Percentiles rank a stretch among this genome's conserved stretches.
phyloP scores from a whole-genome alignment of 2,888 invertebrate species.

The Carterocephalus palaemon region DNA sequence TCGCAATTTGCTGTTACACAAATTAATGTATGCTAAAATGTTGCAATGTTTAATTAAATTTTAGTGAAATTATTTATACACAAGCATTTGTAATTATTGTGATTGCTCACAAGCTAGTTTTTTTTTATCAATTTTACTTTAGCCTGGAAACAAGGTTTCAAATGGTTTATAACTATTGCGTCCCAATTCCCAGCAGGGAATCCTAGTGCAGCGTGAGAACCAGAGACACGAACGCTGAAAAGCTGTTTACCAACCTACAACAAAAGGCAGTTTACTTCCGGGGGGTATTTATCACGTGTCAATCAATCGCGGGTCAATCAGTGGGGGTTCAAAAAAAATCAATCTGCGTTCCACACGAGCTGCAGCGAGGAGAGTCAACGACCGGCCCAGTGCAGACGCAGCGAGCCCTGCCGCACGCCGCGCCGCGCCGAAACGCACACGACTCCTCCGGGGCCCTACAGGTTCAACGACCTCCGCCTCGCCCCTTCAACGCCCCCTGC shows the following conservation, averaged over 20 bases:
- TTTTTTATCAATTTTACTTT: too few species aligned
- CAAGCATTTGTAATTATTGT: too few species aligned
- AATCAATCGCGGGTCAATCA: constrained; percentile 6
- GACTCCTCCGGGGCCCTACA: constrained; percentile 58
- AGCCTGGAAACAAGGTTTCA: too few species aligned
- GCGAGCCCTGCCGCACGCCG: constrained; percentile 60
- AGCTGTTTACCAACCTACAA: too few species aligned
- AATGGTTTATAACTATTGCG: too few species aligned
- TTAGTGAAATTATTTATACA: too few species aligned
- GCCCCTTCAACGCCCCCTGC: constrained; percentile 56
- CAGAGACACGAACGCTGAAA: too few species aligned
- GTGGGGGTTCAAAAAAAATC: constrained; percentile 45
- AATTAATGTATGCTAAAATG: too few species aligned
- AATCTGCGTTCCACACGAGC: constrained; percentile 49
- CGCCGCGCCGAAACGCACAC: constrained; percentile 43
- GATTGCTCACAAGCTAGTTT: not conserved
- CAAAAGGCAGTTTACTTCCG: constrained; percentile 10
- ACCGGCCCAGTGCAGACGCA: constrained; percentile 60
- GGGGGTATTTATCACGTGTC: not conserved
- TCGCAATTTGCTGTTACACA: too few species aligned
- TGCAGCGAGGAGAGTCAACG: constrained; percentile 67
- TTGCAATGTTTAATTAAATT: too few species aligned
- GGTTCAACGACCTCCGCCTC: constrained; percentile 65
- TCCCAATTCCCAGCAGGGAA: too few species aligned
- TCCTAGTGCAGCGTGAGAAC: too few species aligned